Evolutionary conservation across 2,888 invertebrate species (phyloP).

Genomic region (Noctua janthina): DNA sequence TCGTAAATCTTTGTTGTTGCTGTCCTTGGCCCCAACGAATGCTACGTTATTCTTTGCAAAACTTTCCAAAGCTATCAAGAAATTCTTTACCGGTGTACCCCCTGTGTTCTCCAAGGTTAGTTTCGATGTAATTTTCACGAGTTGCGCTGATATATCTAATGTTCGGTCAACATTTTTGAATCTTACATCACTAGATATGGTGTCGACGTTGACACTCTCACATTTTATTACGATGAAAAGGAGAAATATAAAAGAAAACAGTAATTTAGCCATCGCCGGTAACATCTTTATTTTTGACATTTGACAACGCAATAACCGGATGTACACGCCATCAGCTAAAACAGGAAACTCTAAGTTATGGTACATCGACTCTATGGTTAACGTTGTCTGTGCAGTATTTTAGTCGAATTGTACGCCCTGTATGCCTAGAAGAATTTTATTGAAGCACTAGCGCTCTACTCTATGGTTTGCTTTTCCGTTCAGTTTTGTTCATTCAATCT

Average conservation of each 20-base stretch:
- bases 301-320: conserved; percentile 85
- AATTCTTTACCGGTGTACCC: conserved; percentile 92
- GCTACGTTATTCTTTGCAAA: conserved; percentile 92
- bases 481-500: not conserved
- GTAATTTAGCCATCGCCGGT: conserved; percentile 85
- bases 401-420: conserved; percentile 28
- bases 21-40: conserved; percentile 93
- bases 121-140: conserved; percentile 95
- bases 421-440: too few species aligned
- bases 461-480: not conserved
- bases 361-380: not conserved
- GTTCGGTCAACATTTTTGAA: conserved; percentile 96
- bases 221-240: conserved; percentile 77
- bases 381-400: not conserved
- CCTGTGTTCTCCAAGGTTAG: conserved; percentile 96
- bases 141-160: conserved; percentile 96
- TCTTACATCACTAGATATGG: conserved; percentile 90
- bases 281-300: conserved; percentile 77
- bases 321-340: conserved; percentile 84
- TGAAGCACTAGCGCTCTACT: not conserved
- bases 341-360: conserved; percentile 66
- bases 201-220: conserved; percentile 81
- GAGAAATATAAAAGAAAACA: conserved; percentile 80
- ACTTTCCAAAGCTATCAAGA: conserved; percentile 93
- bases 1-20: conserved; percentile 90